Conservation (phyloP, 2,113 vertebrate genomes). For the Carassius carassius region DNA sequence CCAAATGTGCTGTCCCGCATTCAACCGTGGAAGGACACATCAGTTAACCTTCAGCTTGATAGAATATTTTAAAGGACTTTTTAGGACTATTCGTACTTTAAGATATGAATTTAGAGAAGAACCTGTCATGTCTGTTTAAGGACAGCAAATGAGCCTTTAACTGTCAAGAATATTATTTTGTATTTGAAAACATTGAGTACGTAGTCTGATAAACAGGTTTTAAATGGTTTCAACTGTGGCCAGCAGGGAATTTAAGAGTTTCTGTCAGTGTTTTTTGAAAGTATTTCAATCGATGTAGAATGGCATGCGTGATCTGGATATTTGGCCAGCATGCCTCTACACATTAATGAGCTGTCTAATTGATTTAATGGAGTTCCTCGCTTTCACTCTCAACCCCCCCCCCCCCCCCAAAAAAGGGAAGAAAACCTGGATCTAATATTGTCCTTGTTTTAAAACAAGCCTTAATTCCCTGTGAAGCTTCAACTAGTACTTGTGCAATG, state of each 20-base stretch:
- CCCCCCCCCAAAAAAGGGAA: not conserved
- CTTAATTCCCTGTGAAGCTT: not conserved
- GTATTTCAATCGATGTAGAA: conserved; percentile 30
- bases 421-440: not conserved
- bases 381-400: conserved; percentile 12
- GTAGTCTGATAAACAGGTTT: not conserved
- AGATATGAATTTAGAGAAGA: not conserved
- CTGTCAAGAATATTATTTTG: not conserved
- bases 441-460: not conserved
- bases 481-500: not conserved
- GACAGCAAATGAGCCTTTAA: not conserved
- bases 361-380: conserved; percentile 60
- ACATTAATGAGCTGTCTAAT: conserved; percentile 59
- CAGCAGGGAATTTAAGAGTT: not conserved
- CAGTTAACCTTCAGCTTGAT: conserved; percentile 31
- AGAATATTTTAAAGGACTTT: not conserved
- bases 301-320: conserved; percentile 36
- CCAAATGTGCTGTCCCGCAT: not conserved
- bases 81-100: not conserved
- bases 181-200: not conserved
- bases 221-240: not conserved
- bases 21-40: conserved; percentile 10
- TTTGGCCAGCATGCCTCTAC: conserved; percentile 46
- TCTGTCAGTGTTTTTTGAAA: conserved; percentile 11
- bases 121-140: not conserved